Evolutionary conservation across 2,113 vertebrate genomes (phyloP), one percentile per base, ranked within the genome.

Genomic region (Peucedramus taeniatus): DNA sequence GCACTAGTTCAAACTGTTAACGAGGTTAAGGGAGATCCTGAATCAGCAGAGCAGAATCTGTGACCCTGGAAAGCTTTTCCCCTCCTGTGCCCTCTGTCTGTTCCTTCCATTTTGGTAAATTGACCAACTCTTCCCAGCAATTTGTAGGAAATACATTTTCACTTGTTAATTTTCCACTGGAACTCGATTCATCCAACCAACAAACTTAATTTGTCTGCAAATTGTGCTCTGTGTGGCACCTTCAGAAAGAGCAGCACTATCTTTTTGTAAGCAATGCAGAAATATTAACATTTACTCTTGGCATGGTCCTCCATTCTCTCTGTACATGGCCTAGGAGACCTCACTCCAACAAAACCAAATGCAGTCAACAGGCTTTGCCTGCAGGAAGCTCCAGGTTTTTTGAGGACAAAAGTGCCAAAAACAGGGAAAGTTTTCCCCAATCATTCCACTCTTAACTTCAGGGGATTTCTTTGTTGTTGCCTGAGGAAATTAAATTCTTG

Each of bases 1-100:
- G 56, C 19, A 77, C 85, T 56, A 60, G 96, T 96, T 96, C 95
- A 90, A 96, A 88, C 79, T 85, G 84, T 94, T 98, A 98, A 97
- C 97, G 97, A 95, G 83, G 95, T 87, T 88, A 95, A 92, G 89
- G 82, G 95, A 95, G 47, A 94, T 35, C 75, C 97, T 98, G 97
- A 98, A 96, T 98, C 98, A 98, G 98, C 98, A 97, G 56, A 95
- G 71, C 90, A 93, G 82, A 69, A 94, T 89, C 83, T 81, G 27
- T n/a, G 44, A 97, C 93, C 97, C 88, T 86, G 74, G 95, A 94
- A 97, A 97, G 86, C 68, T 83, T 90, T 84, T 92, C 42, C 33
- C 82, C 87, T 81, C 65, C 57, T 64, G 27, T 93, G 60, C 40
- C 90, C 83, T 93, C 76, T 83, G 44, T 28, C 51, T 17, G 18